Conservation (phyloP, 2,113 vertebrate genomes). For the Poecile atricapillus region DNA sequence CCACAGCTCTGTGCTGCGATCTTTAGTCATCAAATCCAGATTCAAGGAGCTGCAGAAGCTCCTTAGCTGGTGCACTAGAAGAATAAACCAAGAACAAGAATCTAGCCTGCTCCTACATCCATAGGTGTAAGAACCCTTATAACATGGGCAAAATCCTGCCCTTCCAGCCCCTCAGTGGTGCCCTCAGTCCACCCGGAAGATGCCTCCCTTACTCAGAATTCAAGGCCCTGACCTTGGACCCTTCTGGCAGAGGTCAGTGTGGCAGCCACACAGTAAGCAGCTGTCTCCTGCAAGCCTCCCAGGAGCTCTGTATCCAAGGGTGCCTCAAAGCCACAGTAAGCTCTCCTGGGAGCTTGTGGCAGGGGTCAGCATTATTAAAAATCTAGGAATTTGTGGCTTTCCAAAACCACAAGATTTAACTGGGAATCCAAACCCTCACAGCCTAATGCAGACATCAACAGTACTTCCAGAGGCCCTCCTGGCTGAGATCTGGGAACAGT, state of each 20-base stretch:
- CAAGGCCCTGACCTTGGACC: background rate
- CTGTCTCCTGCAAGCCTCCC: background rate
- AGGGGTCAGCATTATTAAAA: background rate
- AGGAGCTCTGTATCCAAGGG: background rate
- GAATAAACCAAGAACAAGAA: background rate
- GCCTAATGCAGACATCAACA: background rate
- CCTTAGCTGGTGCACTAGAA: background rate
- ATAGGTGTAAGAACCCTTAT: accelerated
- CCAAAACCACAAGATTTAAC: background rate
- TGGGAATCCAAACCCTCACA: background rate
- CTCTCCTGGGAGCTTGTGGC: background rate
- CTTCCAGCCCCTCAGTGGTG: background rate
- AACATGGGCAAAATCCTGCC: background rate
- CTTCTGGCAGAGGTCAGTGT: background rate
- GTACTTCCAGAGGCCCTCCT: background rate
- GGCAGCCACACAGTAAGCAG: background rate
- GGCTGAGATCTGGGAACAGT: background rate
- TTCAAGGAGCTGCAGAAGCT: background rate
- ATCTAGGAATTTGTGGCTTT: background rate
- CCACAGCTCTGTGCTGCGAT: background rate
- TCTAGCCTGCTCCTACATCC: background rate
- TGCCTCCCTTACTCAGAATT: background rate
- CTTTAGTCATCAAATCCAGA: background rate
- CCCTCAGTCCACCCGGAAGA: background rate
- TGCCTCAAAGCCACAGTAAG: background rate